Base-by-base conservation (phyloP, 2,113 vertebrate species). In the Arothron firmamentum region DNA sequence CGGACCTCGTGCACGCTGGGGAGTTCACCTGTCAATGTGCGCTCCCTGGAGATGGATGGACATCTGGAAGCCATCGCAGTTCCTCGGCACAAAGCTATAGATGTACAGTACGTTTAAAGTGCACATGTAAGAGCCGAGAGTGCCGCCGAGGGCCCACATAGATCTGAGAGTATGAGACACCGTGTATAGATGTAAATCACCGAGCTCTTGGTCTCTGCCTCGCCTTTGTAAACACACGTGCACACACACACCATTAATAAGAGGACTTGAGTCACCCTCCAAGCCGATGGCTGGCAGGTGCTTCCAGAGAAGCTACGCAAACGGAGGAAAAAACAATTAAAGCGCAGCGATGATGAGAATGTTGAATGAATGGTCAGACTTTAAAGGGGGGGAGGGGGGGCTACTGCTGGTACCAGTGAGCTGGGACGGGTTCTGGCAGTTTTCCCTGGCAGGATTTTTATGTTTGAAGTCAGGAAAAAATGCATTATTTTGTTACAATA, bases 41-140 rank as follows among this genome's bases (percentile, higher is more conserved):
- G 78, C 82, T 87, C 83, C 82, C 82, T 82, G 66, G 84, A 88
- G 85, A 88, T 66, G 31, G 68, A 88, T 87, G 85, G 78, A 83
- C 84, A 88, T 88, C 87, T 88, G 87, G 87, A 87, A 87, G 57
- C 63, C 64, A 85, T 88, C 70, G 77, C 56, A 17, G 25, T 19
- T 38, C 34, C 34, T 38, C 8, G 10, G 12, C 34, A 1, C 34
- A 38, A 10, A 38, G 11, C 34, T 38, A 11, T 12, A 68, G 62
- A 77, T 57, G 71, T 28, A 28, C 25, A 28, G 25, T 28, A 28
- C 25, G 25, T 74, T 83, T 78, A 77, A 83, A 77, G 67, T 68
- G 67, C 70, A 47, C 69, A 63, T 60, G 77, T 77, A 77, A 73
- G 71, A 72, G 79, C 71, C 74, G 68, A 69, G 75, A 78, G 77